These are phyloP conservation scores for Paraplagusia blochii DNA, from an alignment of 2,113 vertebrate species.

Conservation along the genomic window DNA sequence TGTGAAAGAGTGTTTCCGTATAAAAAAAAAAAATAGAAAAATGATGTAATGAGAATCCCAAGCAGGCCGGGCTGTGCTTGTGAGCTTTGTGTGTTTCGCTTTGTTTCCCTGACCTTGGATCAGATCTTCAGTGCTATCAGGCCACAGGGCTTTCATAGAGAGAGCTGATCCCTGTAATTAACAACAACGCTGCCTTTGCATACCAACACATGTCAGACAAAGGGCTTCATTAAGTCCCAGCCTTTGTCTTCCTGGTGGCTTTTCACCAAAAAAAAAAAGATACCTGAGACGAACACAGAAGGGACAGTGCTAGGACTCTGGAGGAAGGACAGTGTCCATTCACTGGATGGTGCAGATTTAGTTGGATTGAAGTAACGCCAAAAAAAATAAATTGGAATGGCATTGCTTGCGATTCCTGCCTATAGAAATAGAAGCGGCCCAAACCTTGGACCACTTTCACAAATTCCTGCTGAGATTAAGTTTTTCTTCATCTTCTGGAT, in stretches of 20 bases:
- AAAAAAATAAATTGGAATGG: neutral
- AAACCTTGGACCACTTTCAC: conserved; percentile 13
- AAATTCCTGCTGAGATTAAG: neutral
- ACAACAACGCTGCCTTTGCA: conserved; percentile 39
- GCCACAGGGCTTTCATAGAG: conserved; percentile 19
- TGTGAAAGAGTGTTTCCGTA: neutral
- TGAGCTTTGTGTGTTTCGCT: conserved; percentile 10
- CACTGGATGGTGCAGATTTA: conserved; percentile 5
- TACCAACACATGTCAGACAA: conserved; percentile 43
- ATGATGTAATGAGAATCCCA: neutral
- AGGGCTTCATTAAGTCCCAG: conserved; percentile 34
- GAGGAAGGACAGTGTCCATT: neutral
- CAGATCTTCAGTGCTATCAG: conserved; percentile 10
- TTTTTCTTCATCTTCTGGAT: neutral
- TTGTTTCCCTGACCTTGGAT: conserved; percentile 17
- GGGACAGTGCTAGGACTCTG: neutral
- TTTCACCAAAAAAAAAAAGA: neutral
- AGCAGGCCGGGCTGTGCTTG: conserved; percentile 8
- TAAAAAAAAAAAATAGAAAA: too few relatives aligned
- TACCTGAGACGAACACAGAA: conserved; percentile 29
- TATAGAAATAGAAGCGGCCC: conserved; percentile 19
- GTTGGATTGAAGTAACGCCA: conserved; percentile 1
- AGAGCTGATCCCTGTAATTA: conserved; percentile 31
- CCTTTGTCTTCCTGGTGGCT: conserved; percentile 29
- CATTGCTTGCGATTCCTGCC: conserved; percentile 17